phyloP scores from a whole-genome alignment of 2,113 vertebrate species.

The Peromyscus polionotus region DNA sequence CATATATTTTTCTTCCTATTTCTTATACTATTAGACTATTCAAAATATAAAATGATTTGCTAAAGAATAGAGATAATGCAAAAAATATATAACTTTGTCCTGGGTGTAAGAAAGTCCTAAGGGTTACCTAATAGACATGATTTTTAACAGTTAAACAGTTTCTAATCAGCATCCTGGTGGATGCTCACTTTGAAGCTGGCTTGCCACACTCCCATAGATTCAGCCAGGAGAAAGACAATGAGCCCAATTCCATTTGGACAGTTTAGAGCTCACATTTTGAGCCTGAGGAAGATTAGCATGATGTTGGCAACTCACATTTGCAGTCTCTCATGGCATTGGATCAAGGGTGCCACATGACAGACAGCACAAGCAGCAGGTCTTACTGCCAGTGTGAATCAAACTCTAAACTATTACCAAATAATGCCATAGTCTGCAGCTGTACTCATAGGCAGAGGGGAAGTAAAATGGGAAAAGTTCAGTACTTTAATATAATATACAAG shows the following conservation, averaged over 20 bases:
- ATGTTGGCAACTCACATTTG: background rate
- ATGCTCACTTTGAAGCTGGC: background rate
- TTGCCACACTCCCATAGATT: background rate
- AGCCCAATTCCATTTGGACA: background rate
- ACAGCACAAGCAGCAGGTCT: background rate
- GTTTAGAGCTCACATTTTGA: background rate
- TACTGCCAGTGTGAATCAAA: background rate
- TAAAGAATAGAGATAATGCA: background rate
- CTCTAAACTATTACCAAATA: background rate
- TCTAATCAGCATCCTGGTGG: background rate
- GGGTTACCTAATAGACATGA: background rate
- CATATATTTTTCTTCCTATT: conserved; percentile 2
- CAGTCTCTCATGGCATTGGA: background rate
- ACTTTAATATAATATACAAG: background rate
- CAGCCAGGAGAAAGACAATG: conserved; percentile 7
- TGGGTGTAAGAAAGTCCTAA: background rate
- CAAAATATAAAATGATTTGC: background rate
- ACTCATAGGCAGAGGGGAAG: background rate
- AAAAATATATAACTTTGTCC: background rate
- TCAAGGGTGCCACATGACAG: background rate
- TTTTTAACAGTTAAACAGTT: background rate
- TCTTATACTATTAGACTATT: background rate
- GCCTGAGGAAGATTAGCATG: conserved; percentile 28
- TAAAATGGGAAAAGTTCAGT: background rate
- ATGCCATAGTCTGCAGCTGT: background rate